phyloP scores from a whole-genome alignment of 2,888 invertebrate genomes.

The Clostera curtula region DNA sequence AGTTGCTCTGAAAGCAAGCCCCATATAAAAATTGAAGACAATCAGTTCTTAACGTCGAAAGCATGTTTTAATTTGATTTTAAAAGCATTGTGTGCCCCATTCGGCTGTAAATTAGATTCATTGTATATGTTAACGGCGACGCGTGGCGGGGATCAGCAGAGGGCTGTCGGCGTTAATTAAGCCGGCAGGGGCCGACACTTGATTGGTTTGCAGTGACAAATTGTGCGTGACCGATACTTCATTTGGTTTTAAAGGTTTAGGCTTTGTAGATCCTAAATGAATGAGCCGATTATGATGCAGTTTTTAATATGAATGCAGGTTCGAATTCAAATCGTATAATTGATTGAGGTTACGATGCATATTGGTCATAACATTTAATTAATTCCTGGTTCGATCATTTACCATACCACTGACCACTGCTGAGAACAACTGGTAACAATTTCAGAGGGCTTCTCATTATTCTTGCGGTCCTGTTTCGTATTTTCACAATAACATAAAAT shows the following conservation, averaged over 20 bases:
- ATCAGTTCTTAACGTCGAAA: constrained; percentile 13
- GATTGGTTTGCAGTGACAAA: constrained; percentile 11
- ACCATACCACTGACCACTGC: too few relatives aligned
- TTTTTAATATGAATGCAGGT: too few relatives aligned
- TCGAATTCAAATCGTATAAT: too few relatives aligned
- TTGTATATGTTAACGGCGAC: constrained; percentile 15
- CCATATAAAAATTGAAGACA: too few relatives aligned
- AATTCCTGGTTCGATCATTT: too few relatives aligned
- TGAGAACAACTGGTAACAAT: too few relatives aligned
- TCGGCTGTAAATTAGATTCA: constrained; percentile 23
- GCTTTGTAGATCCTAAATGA: neutral
- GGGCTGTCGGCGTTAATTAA: constrained; percentile 15
- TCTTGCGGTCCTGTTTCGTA: too few relatives aligned
- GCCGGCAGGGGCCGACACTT: constrained; percentile 4
- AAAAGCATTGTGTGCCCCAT: constrained; percentile 9
- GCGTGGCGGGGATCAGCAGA: constrained; percentile 29
- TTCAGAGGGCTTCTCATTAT: too few relatives aligned
- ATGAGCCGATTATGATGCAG: neutral
- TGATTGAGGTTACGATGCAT: too few relatives aligned
- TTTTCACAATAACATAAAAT: too few relatives aligned
- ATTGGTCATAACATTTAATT: too few relatives aligned
- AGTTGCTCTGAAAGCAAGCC: too few relatives aligned
- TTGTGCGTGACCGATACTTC: constrained; percentile 19
- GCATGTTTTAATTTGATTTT: constrained; percentile 8
- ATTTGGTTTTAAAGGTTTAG: constrained; percentile 22